A percentile compares a stretch with the other conserved stretches of the same genome.
Evolutionary conservation across 2,797 vertebrate genomes (phyloP).

Genomic region (Sebastes reedi): DNA sequence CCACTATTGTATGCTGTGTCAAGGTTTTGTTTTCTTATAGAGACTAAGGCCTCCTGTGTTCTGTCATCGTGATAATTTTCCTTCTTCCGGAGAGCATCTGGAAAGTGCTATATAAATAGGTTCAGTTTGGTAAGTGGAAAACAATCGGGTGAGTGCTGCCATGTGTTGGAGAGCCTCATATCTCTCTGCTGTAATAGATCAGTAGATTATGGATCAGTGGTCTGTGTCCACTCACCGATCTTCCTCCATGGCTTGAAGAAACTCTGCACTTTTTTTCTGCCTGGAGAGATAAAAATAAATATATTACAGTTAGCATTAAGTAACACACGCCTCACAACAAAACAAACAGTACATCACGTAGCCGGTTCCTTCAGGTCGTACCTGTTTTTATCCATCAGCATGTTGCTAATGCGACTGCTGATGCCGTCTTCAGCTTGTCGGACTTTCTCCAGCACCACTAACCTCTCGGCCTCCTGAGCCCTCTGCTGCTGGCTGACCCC

Average conservation of each 20-base stretch:
- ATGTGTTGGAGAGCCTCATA: neutral
- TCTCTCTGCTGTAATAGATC: neutral
- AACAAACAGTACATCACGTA: neutral
- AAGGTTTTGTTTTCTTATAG: neutral
- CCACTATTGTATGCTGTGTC: neutral
- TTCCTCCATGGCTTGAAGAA: slow-evolving; percentile 92
- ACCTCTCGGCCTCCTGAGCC: slow-evolving; percentile 84
- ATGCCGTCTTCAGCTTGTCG: slow-evolving; percentile 84
- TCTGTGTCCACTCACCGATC: slow-evolving; percentile 85
- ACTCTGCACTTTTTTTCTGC: slow-evolving; percentile 89
- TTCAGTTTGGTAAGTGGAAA: neutral
- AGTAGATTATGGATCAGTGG: neutral
- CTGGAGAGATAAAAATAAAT: slow-evolving; percentile 68
- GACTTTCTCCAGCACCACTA: slow-evolving; percentile 86
- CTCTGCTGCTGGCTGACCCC: slow-evolving; percentile 88
- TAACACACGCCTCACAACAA: neutral
- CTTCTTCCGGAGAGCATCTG: neutral
- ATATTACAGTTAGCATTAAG: neutral
- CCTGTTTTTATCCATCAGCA: slow-evolving; percentile 90
- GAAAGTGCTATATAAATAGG: slow-evolving; percentile 6
- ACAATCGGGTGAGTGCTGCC: neutral
- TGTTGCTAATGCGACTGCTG: slow-evolving; percentile 84
- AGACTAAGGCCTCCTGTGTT: neutral
- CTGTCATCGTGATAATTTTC: neutral
- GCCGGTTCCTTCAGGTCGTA: slow-evolving; percentile 17